Evolutionary conservation across 2,797 vertebrate species (phyloP).

Genomic region (Somateria mollissima): DNA sequence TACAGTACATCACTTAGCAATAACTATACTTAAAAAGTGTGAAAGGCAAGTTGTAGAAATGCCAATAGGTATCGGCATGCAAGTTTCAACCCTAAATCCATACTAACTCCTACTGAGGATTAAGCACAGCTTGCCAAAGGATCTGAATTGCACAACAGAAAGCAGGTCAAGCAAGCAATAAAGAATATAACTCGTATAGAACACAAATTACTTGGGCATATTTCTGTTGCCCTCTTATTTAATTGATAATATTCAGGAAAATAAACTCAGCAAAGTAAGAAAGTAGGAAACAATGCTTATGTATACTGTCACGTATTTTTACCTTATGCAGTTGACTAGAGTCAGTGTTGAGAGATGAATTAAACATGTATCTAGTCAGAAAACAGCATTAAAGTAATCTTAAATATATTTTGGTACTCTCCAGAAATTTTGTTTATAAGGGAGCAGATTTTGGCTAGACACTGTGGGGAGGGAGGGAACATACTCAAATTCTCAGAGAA

Average conservation of each 20-base stretch:
- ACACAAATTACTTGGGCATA: neutral
- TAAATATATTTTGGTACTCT: neutral
- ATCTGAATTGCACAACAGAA: neutral
- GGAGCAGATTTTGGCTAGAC: neutral
- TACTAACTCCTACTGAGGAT: neutral
- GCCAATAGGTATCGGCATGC: fast-evolving
- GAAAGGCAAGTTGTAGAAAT: neutral
- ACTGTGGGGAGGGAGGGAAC: neutral
- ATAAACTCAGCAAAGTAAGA: neutral
- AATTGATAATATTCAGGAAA: neutral
- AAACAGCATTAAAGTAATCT: neutral
- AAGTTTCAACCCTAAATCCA: neutral
- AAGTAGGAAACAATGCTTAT: neutral
- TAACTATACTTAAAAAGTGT: neutral
- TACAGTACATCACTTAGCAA: neutral
- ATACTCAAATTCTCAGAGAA: neutral
- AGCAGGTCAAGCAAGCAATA: neutral
- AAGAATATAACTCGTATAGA: neutral
- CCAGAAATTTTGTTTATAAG: neutral
- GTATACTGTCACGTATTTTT: neutral
- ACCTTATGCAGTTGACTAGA: neutral
- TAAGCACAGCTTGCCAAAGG: neutral
- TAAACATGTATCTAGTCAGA: neutral
- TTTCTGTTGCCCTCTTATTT: neutral
- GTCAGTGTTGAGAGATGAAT: neutral